Conservation (phyloP, 2,113 vertebrate species). For the Bubo scandiacus region DNA sequence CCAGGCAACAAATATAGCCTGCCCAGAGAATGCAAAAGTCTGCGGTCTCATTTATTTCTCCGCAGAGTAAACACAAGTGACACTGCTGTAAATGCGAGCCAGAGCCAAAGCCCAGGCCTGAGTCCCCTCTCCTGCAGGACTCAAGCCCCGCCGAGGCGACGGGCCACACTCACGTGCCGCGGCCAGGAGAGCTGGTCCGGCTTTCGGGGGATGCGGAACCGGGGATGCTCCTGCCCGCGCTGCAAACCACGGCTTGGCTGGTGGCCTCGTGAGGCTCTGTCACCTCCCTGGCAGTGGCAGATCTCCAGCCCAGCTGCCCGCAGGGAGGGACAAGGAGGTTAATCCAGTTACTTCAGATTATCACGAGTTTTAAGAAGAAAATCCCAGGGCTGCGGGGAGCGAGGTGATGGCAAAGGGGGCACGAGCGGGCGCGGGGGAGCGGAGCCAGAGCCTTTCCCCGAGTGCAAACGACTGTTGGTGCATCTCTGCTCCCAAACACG, state of each 20-base stretch:
- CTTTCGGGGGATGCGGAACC: not conserved
- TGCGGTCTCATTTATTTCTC: conserved; percentile 52
- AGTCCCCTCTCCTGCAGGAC: not conserved
- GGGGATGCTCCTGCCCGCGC: not conserved
- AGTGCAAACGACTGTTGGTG: accelerated
- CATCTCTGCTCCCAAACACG: accelerated
- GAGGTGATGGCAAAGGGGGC: not conserved
- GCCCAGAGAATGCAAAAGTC: not conserved
- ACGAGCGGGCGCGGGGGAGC: accelerated
- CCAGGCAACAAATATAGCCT: conserved; percentile 20
- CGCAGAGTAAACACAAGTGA: conserved; percentile 62
- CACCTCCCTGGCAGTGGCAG: not conserved
- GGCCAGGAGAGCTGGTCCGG: accelerated
- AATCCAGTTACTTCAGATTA: conserved; percentile 59
- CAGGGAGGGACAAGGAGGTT: not conserved
- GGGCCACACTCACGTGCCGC: not conserved
- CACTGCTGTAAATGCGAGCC: not conserved
- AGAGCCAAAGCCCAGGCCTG: not conserved
- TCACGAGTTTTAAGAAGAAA: not conserved
- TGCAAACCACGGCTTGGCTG: not conserved
- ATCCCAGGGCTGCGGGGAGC: not conserved
- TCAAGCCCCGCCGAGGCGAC: accelerated
- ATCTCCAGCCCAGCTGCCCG: not conserved
- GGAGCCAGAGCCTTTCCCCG: not conserved
- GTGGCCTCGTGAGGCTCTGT: not conserved